Conservation (phyloP, 1,140 invertebrate genomes). For the Trachymyrmex septentrionalis region DNA sequence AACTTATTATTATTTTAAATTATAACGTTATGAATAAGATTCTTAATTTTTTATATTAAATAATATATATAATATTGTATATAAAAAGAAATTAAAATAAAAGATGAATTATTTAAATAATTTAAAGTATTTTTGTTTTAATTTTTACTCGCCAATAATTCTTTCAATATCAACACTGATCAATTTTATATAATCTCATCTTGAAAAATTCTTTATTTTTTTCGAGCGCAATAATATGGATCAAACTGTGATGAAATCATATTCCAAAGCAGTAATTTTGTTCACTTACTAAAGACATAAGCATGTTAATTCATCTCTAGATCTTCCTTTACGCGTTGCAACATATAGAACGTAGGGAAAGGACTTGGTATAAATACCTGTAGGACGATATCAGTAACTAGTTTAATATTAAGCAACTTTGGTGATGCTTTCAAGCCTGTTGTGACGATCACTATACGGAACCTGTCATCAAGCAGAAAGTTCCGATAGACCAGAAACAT, state of each 20-base stretch:
- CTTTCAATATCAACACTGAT: neutral
- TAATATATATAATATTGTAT: neutral
- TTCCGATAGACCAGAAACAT: constrained; percentile 18
- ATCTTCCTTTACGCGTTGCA: neutral
- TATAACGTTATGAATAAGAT: neutral
- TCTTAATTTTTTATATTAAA: neutral
- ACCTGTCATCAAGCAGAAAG: constrained; percentile 46
- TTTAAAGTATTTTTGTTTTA: neutral
- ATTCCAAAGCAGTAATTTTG: neutral
- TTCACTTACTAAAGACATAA: neutral
- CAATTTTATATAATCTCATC: neutral
- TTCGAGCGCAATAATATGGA: too few relatives aligned
- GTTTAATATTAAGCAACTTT: constrained; percentile 54
- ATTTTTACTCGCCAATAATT: neutral
- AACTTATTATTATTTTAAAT: neutral
- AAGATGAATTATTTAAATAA: neutral
- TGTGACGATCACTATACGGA: constrained; percentile 20
- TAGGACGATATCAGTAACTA: constrained; percentile 27
- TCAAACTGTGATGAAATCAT: neutral
- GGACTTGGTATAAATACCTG: neutral
- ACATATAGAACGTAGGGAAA: neutral
- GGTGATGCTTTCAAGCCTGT: constrained; percentile 27
- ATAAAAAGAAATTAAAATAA: neutral
- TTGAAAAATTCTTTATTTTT: too few relatives aligned
- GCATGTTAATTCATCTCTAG: neutral